Conservation (phyloP, 1,140 invertebrate species). For the Trinorchestia longiramus region DNA sequence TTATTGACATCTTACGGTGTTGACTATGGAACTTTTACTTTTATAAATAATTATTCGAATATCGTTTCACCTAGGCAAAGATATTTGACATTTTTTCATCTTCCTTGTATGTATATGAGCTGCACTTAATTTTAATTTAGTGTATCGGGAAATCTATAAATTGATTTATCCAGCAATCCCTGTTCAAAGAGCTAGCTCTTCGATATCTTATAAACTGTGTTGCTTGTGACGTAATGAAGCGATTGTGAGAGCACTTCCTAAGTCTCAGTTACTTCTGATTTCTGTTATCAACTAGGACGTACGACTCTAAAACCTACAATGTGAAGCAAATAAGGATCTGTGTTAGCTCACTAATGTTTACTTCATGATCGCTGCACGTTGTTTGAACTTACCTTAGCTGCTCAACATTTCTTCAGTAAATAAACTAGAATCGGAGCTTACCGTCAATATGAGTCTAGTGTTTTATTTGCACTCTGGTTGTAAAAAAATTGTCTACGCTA, state of each 20-base stretch:
- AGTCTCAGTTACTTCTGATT: not conserved
- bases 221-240: too few species aligned
- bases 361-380: not conserved
- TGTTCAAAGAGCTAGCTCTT: too few species aligned
- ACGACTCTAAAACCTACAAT: not conserved
- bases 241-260: not conserved
- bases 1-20: too few species aligned
- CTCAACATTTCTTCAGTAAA: not conserved
- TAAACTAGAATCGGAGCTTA: not conserved
- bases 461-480: not conserved
- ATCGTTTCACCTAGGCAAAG: too few species aligned
- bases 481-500: not conserved
- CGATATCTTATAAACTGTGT: too few species aligned
- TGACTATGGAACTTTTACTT: too few species aligned
- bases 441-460: not conserved
- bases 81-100: too few species aligned
- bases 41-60: too few species aligned
- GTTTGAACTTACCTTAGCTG: not conserved
- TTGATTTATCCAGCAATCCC: too few species aligned
- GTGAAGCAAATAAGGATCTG: not conserved
- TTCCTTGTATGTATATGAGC: too few species aligned
- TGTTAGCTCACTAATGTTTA: not conserved
- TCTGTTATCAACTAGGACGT: not conserved
- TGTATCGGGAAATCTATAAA: too few species aligned
- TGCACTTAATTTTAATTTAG: too few species aligned